Evolutionary conservation across 2,797 vertebrate genomes (phyloP).

Genomic region (Chloroceryle amazona): DNA sequence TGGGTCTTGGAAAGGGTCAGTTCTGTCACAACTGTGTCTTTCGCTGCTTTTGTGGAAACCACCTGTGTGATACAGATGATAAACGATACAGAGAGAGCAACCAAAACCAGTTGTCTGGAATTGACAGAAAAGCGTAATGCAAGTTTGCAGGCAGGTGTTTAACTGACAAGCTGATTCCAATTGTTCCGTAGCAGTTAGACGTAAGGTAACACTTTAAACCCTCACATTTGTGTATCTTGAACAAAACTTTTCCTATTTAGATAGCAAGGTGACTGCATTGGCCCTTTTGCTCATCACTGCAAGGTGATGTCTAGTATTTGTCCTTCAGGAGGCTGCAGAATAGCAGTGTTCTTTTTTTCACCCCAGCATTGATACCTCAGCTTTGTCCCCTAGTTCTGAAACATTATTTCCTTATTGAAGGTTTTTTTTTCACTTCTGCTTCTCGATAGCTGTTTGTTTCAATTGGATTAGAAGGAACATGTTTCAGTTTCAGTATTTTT

Average conservation of each 20-base stretch:
- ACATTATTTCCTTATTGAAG: neutral
- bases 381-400: neutral
- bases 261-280: neutral
- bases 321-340: neutral
- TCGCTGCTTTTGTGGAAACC: neutral
- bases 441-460: neutral
- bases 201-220: neutral
- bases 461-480: neutral
- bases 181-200: neutral
- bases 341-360: neutral
- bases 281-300: neutral
- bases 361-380: neutral
- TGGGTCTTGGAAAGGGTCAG: neutral
- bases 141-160: neutral
- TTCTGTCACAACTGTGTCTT: neutral
- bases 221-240: neutral
- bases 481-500: neutral
- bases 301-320: neutral
- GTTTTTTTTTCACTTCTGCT: neutral
- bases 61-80: neutral
- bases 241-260: neutral
- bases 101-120: too few species aligned
- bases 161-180: neutral
- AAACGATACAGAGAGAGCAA: fast-evolving
- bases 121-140: neutral